A percentile compares a stretch with the other conserved stretches of the same genome.
phyloP scores from a whole-genome alignment of 1,140 invertebrate genomes.

The Plutomurus gul region DNA sequence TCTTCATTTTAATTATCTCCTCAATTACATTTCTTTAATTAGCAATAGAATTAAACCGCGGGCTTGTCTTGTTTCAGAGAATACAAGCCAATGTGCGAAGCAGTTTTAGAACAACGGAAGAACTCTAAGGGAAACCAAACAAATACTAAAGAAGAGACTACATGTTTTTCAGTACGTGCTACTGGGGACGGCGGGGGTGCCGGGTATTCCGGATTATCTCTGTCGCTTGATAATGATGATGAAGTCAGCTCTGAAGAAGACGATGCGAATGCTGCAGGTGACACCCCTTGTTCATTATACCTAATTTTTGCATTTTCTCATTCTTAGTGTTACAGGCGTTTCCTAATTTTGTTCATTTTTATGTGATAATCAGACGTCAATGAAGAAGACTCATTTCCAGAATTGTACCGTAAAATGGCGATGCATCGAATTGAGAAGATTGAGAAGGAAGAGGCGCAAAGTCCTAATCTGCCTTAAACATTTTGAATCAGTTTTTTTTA shows the following conservation, averaged over 20 bases:
- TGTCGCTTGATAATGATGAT: constrained; percentile 38
- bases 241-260: constrained; percentile 44
- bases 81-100: constrained; percentile 41
- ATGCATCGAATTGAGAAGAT: no score
- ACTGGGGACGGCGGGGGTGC: not conserved
- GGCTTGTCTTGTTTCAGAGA: constrained; percentile 30
- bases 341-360: no score
- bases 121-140: constrained; percentile 18
- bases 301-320: not conserved
- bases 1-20: no score
- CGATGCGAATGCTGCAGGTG: not conserved
- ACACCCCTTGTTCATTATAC: not conserved
- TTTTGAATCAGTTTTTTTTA: no score
- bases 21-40: no score
- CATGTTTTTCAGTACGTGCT: constrained; percentile 20
- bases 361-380: no score
- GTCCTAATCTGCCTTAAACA: no score
- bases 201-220: constrained; percentile 16
- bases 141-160: not conserved
- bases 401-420: no score
- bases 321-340: not conserved
- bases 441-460: no score
- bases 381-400: no score
- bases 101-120: constrained; percentile 11
- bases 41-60: not conserved